phyloP scores from a whole-genome alignment of 2,113 vertebrate species.

The Mastomys natalensis region DNA sequence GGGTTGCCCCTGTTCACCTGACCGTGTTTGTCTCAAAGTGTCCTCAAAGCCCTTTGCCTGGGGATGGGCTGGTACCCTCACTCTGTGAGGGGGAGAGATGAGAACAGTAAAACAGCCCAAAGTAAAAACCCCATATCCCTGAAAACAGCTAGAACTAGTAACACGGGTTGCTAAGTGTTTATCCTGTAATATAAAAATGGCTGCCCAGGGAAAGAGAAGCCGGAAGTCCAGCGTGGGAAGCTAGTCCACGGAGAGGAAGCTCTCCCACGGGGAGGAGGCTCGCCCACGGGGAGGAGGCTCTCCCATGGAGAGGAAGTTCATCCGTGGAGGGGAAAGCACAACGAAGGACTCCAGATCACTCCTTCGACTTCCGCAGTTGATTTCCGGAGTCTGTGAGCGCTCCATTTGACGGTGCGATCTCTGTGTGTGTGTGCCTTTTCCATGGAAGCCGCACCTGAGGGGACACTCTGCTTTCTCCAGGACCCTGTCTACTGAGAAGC shows the following conservation, averaged over 20 bases:
- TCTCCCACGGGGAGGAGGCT: too few species aligned
- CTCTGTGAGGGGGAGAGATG: background rate
- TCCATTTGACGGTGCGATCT: fast-evolving
- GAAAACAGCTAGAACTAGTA: background rate
- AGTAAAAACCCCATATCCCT: background rate
- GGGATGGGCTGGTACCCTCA: background rate
- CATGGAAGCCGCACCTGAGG: background rate
- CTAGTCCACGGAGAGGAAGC: background rate
- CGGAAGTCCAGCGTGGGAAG: background rate
- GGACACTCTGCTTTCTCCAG: background rate
- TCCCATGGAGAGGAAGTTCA: background rate
- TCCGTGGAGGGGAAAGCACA: background rate
- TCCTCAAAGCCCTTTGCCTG: background rate
- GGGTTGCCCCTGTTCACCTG: background rate
- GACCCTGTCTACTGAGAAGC: background rate
- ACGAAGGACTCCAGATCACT: background rate
- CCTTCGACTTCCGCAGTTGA: background rate
- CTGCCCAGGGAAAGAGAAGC: background rate
- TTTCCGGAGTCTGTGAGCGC: background rate
- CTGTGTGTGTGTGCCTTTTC: background rate
- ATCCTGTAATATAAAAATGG: background rate
- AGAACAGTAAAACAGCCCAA: background rate
- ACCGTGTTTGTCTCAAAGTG: background rate
- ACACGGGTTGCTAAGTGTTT: background rate
- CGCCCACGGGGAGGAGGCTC: too few species aligned